These are phyloP conservation scores for Unio delphinus DNA, from an alignment of 2,888 invertebrate species.

Conservation along the genomic window DNA sequence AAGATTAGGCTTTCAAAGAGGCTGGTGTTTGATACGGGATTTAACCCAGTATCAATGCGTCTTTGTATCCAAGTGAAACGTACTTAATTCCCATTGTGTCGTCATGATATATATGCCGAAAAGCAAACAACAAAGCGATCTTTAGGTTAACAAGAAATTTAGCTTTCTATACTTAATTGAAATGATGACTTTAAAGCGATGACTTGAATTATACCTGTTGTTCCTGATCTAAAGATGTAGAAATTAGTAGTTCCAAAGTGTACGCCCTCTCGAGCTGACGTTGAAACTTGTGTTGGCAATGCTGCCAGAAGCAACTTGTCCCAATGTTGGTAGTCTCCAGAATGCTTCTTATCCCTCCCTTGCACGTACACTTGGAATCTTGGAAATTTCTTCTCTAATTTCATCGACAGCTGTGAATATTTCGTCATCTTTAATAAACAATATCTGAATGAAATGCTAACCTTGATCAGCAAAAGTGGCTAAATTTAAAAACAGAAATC, in stretches of 20 bases:
- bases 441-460: neutral
- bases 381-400: slow-evolving; percentile 33
- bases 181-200: no score
- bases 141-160: no score
- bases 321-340: slow-evolving; percentile 39
- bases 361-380: slow-evolving; percentile 45
- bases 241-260: slow-evolving; percentile 74
- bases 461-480: no score
- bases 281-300: slow-evolving; percentile 21
- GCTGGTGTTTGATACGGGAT: no score
- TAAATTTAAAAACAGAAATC: no score
- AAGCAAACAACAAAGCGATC: no score
- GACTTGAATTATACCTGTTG: slow-evolving; percentile 50
- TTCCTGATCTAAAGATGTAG: slow-evolving; percentile 92
- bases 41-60: no score
- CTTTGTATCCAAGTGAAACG: no score
- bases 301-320: slow-evolving; percentile 44
- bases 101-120: no score
- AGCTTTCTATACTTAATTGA: no score
- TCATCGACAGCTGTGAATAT: slow-evolving; percentile 32
- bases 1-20: no score
- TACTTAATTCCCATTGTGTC: no score
- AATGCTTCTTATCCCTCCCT: slow-evolving; percentile 24
- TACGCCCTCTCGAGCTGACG: slow-evolving; percentile 29
- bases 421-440: neutral